Evolutionary conservation across 1,140 invertebrate genomes (phyloP), one percentile per base, ranked within the genome.

Genomic region (Cyclargus thomasi): DNA sequence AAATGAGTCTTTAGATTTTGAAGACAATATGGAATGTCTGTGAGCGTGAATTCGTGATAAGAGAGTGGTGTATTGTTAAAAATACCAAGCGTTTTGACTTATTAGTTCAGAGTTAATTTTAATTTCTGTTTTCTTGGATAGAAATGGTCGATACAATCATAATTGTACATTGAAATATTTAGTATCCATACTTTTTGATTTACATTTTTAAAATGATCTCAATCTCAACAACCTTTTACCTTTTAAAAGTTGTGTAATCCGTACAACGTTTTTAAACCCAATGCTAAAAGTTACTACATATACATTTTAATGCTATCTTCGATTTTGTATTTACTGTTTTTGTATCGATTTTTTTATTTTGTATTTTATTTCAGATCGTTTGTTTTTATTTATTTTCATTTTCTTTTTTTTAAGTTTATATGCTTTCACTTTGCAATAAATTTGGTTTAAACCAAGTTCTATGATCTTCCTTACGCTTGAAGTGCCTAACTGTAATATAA

Each of bases 401-500:
- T 55, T 55, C n/a, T 18, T 18, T 17, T 55, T 17, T 55, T n/a
- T n/a, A n/a, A 20, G 53, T 20, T 20, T 55, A 17, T 55, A 20
- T 10, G n/a, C 53, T 20, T 7, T 1, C 4, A 8, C 17, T 55
- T 18, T 11, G n/a, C n/a, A 55, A 55, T 53, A 53, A 17, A n/a
- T 55, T 20, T 55, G 18, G n/a, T 20, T 17, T 55, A 55, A 18
- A 55, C n/a, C 18, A 55, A 16, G 8, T n/a, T n/a, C n/a, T n/a
- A 53, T 55, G 18, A 55, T 18, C 18, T 17, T 55, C 53, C 18
- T 11, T 17, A 18, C 18, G 53, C 53, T 55, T 20, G n/a, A 55
- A 55, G 53, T 55, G 64, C 64, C 63, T 65, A 66, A 62, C 8
- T 71, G 65, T 67, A 68, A 62, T 71, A 47, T 67, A 67, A 73